Base-by-base conservation (phyloP, 2,113 vertebrate genomes). In the Pungitius pungitius region DNA sequence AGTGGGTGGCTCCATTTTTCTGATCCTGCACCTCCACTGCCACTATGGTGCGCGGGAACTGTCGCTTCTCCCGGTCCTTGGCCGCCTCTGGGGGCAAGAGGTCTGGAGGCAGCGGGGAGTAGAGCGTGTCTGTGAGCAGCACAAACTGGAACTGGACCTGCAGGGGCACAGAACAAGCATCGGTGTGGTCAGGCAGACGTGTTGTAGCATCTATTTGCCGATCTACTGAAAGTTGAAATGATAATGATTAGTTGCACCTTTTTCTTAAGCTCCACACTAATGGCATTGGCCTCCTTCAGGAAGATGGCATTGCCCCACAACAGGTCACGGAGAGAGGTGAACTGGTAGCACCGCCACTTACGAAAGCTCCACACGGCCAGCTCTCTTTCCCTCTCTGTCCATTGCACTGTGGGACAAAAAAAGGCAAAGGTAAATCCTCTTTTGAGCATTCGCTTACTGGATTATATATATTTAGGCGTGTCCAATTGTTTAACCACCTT, bases 101-200 rank as follows among this genome's bases (percentile, higher is more conserved):
- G 85, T 99, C 97, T 0, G 96, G 95, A 9, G 97, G 96, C 55
- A 99, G 94, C 0, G 98, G 97, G 0, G 98, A 99, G 92, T 99
- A 99, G 9, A 98, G 92, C 0, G 96, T 99, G 92, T 99, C 97
- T 0, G 98, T 99, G 80, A 99, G 94, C 77, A 99, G 95, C 57
- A 97, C 96, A 0, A 99, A 99, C 94, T 99, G 97, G 93, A 99
- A 99, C 94, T 99, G 97, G n/a, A 99, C 98, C 98, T 99, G 89
- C 0, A 66, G 27, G 8, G 42, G 33, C 1, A 11, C 22, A 49
- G 7, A 3, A 45, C 49, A 13, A 2, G n/a, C 6, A 4, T 3
- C 8, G 12, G 49, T 52, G 6, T 1, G 7, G 56, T 73, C 42
- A 60, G 14, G 47, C 3, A 51, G 30, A 3, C 1, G 0, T 3